Conservation (phyloP, 2,888 invertebrate genomes). For the Chaetogeoica ovagalla region DNA sequence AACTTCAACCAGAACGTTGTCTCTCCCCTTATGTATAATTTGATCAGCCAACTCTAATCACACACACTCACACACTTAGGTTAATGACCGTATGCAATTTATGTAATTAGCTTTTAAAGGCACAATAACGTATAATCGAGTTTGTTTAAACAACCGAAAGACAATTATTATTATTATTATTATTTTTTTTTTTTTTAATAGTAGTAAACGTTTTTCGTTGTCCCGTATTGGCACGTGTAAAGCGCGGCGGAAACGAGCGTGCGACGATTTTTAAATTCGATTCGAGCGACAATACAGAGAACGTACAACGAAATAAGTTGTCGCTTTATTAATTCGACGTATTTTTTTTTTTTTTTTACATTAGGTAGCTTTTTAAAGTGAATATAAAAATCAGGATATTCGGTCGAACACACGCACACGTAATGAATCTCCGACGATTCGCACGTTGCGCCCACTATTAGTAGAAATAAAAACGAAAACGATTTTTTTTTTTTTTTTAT, state of each 20-base stretch:
- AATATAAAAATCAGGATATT: background rate
- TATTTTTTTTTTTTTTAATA: no score
- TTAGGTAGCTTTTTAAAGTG: background rate
- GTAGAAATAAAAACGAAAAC: background rate
- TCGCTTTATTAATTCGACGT: no score
- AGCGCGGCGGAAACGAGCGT: no score
- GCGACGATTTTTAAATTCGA: no score
- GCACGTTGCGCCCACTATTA: background rate
- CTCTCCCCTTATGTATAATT: constrained; percentile 41
- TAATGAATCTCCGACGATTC: background rate
- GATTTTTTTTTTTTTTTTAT: no score
- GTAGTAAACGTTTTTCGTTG: no score
- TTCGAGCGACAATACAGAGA: no score
- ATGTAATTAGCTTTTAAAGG: constrained; percentile 35
- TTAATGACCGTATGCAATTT: constrained; percentile 37
- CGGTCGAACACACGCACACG: background rate
- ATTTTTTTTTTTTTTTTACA: no score
- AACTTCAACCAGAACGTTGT: background rate
- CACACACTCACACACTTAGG: constrained; percentile 29
- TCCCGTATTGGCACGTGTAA: no score
- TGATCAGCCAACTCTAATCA: constrained; percentile 14
- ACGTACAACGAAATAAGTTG: no score
- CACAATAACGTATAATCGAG: constrained; percentile 30
- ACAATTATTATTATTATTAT: no score
- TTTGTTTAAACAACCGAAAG: constrained; percentile 8